Conservation (phyloP, 1,140 invertebrate species). For the Lethocerus indicus region DNA sequence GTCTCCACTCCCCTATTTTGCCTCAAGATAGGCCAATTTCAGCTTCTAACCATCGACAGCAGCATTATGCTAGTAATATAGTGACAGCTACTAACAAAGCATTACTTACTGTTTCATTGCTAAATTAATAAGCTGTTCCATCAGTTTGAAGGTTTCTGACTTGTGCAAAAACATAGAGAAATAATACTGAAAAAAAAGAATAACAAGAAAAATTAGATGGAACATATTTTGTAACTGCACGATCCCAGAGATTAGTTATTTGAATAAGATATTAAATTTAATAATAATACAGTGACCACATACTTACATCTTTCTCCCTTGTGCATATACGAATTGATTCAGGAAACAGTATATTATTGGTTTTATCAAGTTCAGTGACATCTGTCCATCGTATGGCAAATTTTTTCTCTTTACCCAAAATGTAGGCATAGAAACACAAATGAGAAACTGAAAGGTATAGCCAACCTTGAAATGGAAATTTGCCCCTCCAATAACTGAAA, state of each 20-base stretch:
- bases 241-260: neutral
- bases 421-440: conserved; percentile 89
- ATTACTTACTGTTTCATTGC: conserved; percentile 76
- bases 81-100: no score
- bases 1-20: no score
- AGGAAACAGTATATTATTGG: conserved; percentile 61
- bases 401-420: conserved; percentile 80
- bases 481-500: conserved; percentile 81
- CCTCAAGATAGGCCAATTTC: no score
- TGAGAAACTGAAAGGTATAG: conserved; percentile 91
- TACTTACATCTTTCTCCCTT: conserved; percentile 42
- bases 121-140: conserved; percentile 91
- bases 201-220: neutral
- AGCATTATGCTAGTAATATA: no score
- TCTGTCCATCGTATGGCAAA: conserved; percentile 74
- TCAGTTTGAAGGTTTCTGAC: conserved; percentile 74
- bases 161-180: conserved; percentile 85
- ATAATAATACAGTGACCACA: neutral
- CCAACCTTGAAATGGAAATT: conserved; percentile 85
- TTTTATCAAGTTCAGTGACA: conserved; percentile 53
- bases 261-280: neutral
- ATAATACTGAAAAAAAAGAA: conserved; percentile 41
- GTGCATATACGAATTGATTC: conserved; percentile 75
- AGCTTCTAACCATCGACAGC: no score
- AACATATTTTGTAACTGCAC: neutral